These are phyloP conservation scores for Dicrostonyx torquatus DNA, from an alignment of 2,797 vertebrate species.

Conservation along the genomic window DNA sequence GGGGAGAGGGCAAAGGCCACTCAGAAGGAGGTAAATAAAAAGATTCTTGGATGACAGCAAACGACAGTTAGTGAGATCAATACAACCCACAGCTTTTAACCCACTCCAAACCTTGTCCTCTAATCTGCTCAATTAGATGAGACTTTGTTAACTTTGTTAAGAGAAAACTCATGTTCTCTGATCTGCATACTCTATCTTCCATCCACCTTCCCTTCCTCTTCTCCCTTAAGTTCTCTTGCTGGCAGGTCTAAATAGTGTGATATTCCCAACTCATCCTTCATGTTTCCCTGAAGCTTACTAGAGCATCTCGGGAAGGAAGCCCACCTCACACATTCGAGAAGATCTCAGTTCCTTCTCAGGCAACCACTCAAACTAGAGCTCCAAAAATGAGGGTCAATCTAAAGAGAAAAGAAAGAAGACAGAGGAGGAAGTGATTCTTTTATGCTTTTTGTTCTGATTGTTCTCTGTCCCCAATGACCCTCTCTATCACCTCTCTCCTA, in stretches of 20 bases:
- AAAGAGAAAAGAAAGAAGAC: neutral
- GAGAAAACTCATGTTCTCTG: neutral
- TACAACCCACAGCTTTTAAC: neutral
- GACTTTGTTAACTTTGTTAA: neutral
- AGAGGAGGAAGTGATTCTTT: neutral
- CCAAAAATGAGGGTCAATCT: neutral
- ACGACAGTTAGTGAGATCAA: neutral
- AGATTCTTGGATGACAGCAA: neutral
- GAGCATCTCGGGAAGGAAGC: neutral
- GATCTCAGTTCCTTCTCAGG: neutral
- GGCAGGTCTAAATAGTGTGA: neutral
- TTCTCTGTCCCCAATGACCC: neutral
- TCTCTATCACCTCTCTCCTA: neutral
- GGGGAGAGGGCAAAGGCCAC: neutral
- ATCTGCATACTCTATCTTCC: neutral
- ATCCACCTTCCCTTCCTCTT: neutral
- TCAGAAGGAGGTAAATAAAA: neutral
- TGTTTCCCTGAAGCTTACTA: neutral
- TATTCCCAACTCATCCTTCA: neutral
- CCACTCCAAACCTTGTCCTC: conserved; percentile 6
- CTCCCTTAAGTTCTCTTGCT: neutral
- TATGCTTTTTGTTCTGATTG: neutral
- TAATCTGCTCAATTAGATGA: neutral
- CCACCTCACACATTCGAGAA: neutral
- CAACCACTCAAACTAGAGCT: neutral